phyloP scores from a whole-genome alignment of 2,888 invertebrate species.

The Epirrita christyi region DNA sequence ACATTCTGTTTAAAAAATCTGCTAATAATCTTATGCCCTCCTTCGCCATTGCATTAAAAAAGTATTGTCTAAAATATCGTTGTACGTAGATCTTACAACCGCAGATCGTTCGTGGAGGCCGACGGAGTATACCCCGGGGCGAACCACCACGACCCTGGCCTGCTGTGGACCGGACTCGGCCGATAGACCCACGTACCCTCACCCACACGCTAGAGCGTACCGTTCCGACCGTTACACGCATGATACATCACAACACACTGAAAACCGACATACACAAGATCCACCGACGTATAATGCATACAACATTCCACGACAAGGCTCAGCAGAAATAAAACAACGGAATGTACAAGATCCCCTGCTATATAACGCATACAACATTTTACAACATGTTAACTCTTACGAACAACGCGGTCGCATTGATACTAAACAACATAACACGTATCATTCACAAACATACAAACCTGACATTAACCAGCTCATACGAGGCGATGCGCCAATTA shows the following conservation, averaged over 20 bases:
- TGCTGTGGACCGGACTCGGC: constrained; percentile 88
- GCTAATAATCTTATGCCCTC: no score
- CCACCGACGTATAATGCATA: neutral
- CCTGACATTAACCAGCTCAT: neutral
- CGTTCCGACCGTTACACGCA: constrained; percentile 11
- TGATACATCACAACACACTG: no score
- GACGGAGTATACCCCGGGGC: constrained; percentile 85
- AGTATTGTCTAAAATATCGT: constrained; percentile 59
- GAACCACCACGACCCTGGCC: constrained; percentile 86
- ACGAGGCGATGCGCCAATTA: neutral
- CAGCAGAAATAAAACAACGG: neutral
- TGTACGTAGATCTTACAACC: constrained; percentile 84
- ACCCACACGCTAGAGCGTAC: constrained; percentile 17
- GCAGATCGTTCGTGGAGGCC: constrained; percentile 85
- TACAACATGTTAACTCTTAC: no score
- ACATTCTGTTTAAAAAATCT: no score
- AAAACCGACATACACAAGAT: neutral
- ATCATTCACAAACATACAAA: neutral
- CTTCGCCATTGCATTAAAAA: neutral
- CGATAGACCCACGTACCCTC: constrained; percentile 57
- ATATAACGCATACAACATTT: no score
- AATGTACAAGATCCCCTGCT: neutral
- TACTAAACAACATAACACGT: neutral
- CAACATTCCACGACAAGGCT: neutral
- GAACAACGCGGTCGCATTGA: no score